A percentile compares a stretch with the other conserved stretches of the same genome.
These are phyloP conservation scores for Leptarthrus brevirostris DNA, from an alignment of 2,888 invertebrate genomes.

Conservation along the genomic window DNA sequence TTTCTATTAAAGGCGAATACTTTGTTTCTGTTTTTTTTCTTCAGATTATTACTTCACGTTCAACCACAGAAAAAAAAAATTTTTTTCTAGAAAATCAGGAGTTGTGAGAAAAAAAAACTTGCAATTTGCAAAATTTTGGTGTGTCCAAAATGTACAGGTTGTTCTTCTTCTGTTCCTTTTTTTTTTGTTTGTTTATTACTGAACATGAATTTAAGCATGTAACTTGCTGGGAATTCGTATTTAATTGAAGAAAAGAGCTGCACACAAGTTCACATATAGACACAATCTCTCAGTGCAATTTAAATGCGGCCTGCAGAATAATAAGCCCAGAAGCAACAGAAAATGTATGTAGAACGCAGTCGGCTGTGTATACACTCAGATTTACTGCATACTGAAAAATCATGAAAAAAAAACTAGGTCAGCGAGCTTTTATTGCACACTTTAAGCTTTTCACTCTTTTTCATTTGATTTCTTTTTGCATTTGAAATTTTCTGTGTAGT, in stretches of 20 bases:
- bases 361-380: slow-evolving; percentile 4
- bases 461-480: slow-evolving; percentile 10
- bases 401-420: slow-evolving; percentile 31
- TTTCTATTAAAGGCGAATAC: neutral
- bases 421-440: slow-evolving; percentile 31
- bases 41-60: neutral
- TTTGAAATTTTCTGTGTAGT: neutral
- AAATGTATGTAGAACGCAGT: slow-evolving; percentile 14
- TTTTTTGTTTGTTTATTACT: too few relatives aligned
- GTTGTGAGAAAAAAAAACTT: neutral
- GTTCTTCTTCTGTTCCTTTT: too few relatives aligned
- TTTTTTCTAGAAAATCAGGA: too few relatives aligned
- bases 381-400: slow-evolving; percentile 12
- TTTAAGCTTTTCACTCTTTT: slow-evolving; percentile 6
- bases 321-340: slow-evolving; percentile 1
- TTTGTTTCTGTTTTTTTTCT: too few relatives aligned
- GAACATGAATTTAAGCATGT: too few relatives aligned
- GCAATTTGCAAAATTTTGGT: neutral
- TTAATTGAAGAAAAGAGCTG: neutral
- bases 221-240: neutral
- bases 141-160: neutral
- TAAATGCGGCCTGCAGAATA: neutral
- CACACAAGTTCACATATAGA: neutral
- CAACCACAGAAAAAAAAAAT: neutral
- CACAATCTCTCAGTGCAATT: too few relatives aligned